Base-by-base conservation (phyloP, 2,113 vertebrate species). In the Mastomys coucha region DNA sequence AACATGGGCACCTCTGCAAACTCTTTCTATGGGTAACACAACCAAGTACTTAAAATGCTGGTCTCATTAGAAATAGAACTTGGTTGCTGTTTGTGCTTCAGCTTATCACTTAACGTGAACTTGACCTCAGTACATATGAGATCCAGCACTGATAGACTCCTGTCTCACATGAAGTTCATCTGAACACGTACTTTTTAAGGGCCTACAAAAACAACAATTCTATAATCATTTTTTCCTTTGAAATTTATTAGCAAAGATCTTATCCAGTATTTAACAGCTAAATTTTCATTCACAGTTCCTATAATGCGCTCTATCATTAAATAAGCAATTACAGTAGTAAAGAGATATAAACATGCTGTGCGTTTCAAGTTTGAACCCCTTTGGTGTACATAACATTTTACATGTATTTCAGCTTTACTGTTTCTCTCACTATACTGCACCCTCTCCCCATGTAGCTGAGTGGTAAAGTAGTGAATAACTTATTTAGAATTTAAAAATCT, bases 181-280 rank as follows among this genome's bases (percentile, higher is more conserved):
- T 91, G 70, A 85, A 81, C 11, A 51, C 56, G 11, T 28, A 45
- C 58, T 82, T 91, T 95, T 84, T 26, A 56, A 84, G 60, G 72
- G 80, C 80, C 88, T 97, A 92, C 22, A 86, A 95, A 95, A 96
- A 88, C 45, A 91, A 94, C 36, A 96, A 97, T 51, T 96, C 5
- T 73, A 56, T 88, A 1, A 72, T 76, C 3, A 88, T 86, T 85
- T 97, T 97, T 95, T 89, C n/a, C 72, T 97, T 95, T 97, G 17
- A 96, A 96, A 9, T 96, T 94, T 96, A 93, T 94, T 96, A 80
- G 89, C 70, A 95, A 96, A 96, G 93, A 95, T 33, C 45, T 56
- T 87, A 77, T 20, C 93, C 80, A 96, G n/a, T 80, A n/a, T 12
- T 91, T 91, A 96, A 84, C 36, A 72, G 73, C 85, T 70, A 93